phyloP scores from a whole-genome alignment of 2,797 vertebrate genomes.

The Aphelocoma californica region DNA sequence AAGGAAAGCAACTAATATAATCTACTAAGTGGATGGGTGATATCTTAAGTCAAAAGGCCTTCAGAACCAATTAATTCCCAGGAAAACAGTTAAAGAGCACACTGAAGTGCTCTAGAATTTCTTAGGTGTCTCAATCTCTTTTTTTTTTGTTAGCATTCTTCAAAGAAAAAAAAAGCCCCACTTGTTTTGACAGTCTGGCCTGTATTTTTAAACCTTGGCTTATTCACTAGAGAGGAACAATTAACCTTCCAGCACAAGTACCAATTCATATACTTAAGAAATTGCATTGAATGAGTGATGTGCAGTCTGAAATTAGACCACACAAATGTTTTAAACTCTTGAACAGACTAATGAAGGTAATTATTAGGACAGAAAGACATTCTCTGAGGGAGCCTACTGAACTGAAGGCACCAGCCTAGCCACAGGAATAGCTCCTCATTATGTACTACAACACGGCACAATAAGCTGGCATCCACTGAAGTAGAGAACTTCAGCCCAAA shows the following conservation, averaged over 20 bases:
- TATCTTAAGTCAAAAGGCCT: not conserved
- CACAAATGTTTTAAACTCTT: not conserved
- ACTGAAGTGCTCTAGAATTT: not conserved
- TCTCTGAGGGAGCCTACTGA: not conserved
- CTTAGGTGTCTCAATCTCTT: not conserved
- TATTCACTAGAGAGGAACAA: not conserved
- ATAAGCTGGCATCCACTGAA: not conserved
- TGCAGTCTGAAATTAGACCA: not conserved
- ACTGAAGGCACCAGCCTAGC: not conserved
- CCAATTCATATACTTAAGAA: not conserved
- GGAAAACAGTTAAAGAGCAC: not conserved
- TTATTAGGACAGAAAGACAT: not conserved
- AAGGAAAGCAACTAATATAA: not conserved
- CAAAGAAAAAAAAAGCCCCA: not conserved
- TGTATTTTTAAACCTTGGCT: not conserved
- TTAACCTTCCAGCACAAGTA: not conserved
- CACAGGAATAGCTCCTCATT: not conserved
- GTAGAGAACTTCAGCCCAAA: not conserved
- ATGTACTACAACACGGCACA: not conserved
- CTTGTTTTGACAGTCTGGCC: not conserved
- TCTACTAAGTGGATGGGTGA: not conserved
- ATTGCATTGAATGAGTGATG: not conserved
- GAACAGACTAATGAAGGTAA: not conserved
- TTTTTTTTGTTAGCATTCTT: not conserved
- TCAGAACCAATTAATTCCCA: not conserved